Base-by-base conservation (phyloP, 2,797 vertebrate genomes). In the Oryzias sinensis region DNA sequence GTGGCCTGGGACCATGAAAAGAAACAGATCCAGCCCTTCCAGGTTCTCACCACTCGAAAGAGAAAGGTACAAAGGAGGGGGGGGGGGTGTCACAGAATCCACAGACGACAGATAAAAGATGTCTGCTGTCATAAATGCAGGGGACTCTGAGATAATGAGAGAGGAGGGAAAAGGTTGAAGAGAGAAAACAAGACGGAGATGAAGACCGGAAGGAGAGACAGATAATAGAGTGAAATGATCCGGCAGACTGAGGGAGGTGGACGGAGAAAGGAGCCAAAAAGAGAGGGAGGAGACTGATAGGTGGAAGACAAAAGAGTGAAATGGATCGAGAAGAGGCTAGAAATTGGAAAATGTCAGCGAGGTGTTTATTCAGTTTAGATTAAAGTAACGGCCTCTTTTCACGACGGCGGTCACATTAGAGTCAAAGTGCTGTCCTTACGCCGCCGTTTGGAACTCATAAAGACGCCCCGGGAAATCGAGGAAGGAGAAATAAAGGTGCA, bases 1-100 rank as follows among this genome's bases (percentile, higher is more conserved):
- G 95, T 97, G 56, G 95, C 95, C 15, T 97, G 95, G 95, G 94
- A 96, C 71, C 80, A 80, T 2, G 92, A 93, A 73, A 96, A 94
- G 83, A 93, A 91, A 55, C 94, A 95, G 81, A 96, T 97, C 66
- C 95, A 95, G 61, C 93, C 95, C 0, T 96, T 97, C 85, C 95
- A 97, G 83, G 93, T 97, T 46, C 92, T 97, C 57, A 96, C 93
- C 75, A 96, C 95, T 0, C 90, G 95, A 1, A 97, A 96, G 75
- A 92, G 95, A 67, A 97, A 97, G 94, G 95, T 96, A 80, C 5
- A 51, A 1, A 24, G 0, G 11, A 4, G 52, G 20, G 8, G 6
- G 53, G 22, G 41, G 15, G 40, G 45, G n/a, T 5, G 7, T 29
- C 44, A 50, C 43, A 0, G 40, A 56, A 8, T 5, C 4, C 14